phyloP scores from a whole-genome alignment of 2,797 vertebrate species.

The Pristis pectinata region DNA sequence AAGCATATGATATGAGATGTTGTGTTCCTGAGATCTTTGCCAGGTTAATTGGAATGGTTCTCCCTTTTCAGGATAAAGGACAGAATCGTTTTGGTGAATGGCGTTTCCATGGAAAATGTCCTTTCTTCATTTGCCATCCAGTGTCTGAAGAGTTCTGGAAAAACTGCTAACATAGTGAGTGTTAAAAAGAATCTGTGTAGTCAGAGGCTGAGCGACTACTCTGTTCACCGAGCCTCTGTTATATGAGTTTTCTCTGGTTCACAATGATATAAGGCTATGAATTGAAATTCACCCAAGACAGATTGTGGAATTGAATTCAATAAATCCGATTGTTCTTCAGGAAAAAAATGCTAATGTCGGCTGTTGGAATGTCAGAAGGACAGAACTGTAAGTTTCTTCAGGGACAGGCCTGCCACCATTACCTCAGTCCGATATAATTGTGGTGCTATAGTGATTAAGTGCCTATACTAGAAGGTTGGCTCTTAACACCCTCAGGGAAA shows the following conservation, averaged over 20 bases:
- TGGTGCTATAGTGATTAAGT: not conserved
- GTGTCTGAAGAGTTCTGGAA: slow-evolving; percentile 76
- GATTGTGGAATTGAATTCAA: not conserved
- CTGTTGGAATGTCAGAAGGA: not conserved
- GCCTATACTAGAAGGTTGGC: not conserved
- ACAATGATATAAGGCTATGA: not conserved
- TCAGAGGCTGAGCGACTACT: too few relatives aligned
- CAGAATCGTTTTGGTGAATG: slow-evolving; percentile 91
- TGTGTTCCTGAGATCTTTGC: not conserved
- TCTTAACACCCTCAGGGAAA: not conserved
- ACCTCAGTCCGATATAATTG: too few relatives aligned
- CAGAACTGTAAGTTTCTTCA: not conserved
- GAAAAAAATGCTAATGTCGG: not conserved
- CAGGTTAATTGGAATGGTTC: not conserved
- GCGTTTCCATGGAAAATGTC: slow-evolving; percentile 79
- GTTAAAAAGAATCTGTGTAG: not conserved
- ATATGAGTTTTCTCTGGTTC: not conserved
- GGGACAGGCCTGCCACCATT: not conserved
- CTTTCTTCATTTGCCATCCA: slow-evolving; percentile 79
- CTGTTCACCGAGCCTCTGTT: too few relatives aligned
- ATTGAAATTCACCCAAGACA: not conserved
- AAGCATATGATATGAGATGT: not conserved
- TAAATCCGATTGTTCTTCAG: not conserved
- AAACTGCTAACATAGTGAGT: slow-evolving; percentile 79
- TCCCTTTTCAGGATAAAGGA: slow-evolving; percentile 69